Evolutionary conservation across 2,797 vertebrate genomes (phyloP).

Genomic region (Cuculus canorus): DNA sequence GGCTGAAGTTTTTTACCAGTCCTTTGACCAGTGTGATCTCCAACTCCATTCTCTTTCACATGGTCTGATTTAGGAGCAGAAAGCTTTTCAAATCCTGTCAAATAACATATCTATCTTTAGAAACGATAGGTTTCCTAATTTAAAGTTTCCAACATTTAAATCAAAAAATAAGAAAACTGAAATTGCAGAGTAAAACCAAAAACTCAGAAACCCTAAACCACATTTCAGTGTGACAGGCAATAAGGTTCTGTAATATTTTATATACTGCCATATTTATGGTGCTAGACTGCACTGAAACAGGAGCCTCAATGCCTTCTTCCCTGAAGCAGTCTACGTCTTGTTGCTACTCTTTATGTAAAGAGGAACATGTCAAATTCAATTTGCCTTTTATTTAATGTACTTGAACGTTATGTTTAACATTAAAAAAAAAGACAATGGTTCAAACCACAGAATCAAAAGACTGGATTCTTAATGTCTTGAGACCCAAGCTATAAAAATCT

Average conservation of each 20-base stretch:
- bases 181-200: background rate
- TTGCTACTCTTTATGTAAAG: background rate
- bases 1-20: constrained; percentile 75
- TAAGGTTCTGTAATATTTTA: background rate
- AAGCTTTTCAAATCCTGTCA: constrained; percentile 71
- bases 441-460: background rate
- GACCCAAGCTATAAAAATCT: background rate
- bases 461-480: background rate
- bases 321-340: background rate
- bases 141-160: background rate
- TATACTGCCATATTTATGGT: background rate
- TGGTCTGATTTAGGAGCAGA: constrained; percentile 78
- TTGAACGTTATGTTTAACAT: background rate
- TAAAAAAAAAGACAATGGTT: background rate
- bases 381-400: background rate
- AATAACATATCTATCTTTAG: constrained; percentile 29
- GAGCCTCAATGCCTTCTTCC: background rate
- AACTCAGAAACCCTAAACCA: background rate
- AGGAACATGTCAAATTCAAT: background rate
- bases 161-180: background rate
- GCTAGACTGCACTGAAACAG: background rate
- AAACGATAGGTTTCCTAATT: background rate
- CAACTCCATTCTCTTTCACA: constrained; percentile 83
- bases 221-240: background rate
- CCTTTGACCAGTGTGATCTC: constrained; percentile 76